Evolutionary conservation across 2,888 invertebrate species (phyloP).

Genomic region (Toxonevra muliebris): DNA sequence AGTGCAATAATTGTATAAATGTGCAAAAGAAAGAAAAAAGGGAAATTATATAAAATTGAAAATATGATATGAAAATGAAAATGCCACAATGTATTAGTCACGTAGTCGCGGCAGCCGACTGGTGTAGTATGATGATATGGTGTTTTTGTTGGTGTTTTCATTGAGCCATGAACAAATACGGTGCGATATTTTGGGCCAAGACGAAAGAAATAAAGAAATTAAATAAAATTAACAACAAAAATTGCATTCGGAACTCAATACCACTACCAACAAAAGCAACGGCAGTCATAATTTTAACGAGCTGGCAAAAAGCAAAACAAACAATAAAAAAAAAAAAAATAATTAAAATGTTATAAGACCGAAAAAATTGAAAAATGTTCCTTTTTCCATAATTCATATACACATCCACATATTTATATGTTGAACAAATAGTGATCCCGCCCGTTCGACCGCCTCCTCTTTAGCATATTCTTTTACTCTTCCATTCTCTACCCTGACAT

Average conservation of each 20-base stretch:
- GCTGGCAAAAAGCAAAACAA: no score
- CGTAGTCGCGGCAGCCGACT: background rate
- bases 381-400: background rate
- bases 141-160: background rate
- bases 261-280: background rate
- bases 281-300: background rate
- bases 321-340: no score
- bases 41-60: background rate
- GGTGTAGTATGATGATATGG: background rate
- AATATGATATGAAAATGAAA: background rate
- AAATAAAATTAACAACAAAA: background rate
- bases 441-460: conserved; percentile 30
- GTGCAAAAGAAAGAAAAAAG: background rate
- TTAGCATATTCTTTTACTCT: background rate
- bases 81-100: background rate
- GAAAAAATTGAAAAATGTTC: no score
- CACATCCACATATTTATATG: background rate
- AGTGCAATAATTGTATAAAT: background rate
- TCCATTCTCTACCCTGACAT: conserved; percentile 5
- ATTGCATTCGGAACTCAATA: background rate
- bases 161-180: conserved; percentile 5
- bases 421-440: background rate
- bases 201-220: background rate
- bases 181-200: background rate
- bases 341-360: no score